These are phyloP conservation scores for Antedon mediterranea DNA, from an alignment of 53 echinoderm and acorn worm genomes.

Conservation along the genomic window DNA sequence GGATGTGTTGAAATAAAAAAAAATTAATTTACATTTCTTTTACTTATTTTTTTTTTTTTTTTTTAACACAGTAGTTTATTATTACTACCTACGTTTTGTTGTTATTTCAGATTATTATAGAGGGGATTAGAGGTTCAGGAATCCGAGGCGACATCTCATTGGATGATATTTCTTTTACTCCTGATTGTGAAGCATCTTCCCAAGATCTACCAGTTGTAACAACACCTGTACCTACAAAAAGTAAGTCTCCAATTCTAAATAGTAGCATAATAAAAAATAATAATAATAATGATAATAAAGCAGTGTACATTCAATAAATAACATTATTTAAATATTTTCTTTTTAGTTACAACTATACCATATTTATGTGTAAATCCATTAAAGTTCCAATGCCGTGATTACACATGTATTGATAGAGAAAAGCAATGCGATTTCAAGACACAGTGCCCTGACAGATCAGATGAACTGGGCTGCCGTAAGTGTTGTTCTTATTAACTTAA, in stretches of 20 bases:
- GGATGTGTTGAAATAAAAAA: too few species aligned
- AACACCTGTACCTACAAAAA: constrained; percentile 20
- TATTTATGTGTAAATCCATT: constrained; percentile 2
- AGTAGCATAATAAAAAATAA: neutral
- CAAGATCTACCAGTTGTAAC: constrained; percentile 25
- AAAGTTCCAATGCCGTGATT: constrained; percentile 11
- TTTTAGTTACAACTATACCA: constrained; percentile 7
- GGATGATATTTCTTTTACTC: constrained; percentile 68
- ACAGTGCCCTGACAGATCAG: constrained; percentile 37
- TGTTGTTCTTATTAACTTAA: too few species aligned
- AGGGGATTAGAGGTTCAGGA: constrained; percentile 40
- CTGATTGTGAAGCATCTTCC: constrained; percentile 25
- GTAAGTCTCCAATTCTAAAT: constrained; percentile 15
- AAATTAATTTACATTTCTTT: too few species aligned
- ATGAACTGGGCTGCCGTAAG: constrained; percentile 40
- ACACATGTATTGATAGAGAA: constrained; percentile 12
- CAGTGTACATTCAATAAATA: too few species aligned
- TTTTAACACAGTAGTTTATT: too few species aligned
- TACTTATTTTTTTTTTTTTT: too few species aligned
- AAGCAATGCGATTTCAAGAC: constrained; percentile 31
- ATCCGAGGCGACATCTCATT: constrained; percentile 60
- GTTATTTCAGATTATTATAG: constrained; percentile 46
- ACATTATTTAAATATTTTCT: neutral
- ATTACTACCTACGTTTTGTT: too few species aligned
- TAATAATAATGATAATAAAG: neutral